Base-by-base conservation (phyloP, 2,888 invertebrate species). In the Heliothis peltigera region DNA sequence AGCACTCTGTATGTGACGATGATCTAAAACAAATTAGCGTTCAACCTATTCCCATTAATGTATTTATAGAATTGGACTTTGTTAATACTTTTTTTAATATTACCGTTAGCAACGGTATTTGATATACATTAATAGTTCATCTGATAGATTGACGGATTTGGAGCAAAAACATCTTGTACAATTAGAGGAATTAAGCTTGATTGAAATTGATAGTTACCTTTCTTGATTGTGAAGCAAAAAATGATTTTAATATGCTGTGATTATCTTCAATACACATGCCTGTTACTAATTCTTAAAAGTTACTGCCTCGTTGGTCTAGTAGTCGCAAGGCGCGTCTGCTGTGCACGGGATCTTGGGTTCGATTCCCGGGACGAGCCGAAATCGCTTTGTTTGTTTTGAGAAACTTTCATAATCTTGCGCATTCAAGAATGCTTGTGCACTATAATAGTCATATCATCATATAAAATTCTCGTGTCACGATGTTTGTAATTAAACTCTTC, bases 101-200 rank as follows among this genome's bases (percentile, higher is more conserved):
- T 64, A 73, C 80, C 77, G 80, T 80, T 73, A 73, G 48, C 47
- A 77, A 80, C 77, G 80, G 77, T 73, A 70, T 52, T 56, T 44
- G 57, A 62, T 32, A 63, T 64, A 58, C 25, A 52, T 60, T 49
- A 56, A 55, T 70, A 64, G 64, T 64, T 59, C 35, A 25, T 19
- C 18, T 7, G 32, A 52, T 54, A 7, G 62, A 58, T 12, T 59
- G 75, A 75, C 75, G 54, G 67, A 73, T 77, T 64, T 70, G 61
- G 80, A 54, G 54, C 70, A 73, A 59, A 51, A 60, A 48, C 51
- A 42, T 59, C 58, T 63, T 70, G 64, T 75, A 57, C 69, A 70
- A 64, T 73, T 58, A 74, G 64, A 75, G 64, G 56, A 65, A 67
- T 70, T 55, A 70, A 35, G 10, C 6, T 8, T 53, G 61, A 70